phyloP scores from a whole-genome alignment of 2,888 invertebrate species.

The Trissolcus brochymenae region DNA sequence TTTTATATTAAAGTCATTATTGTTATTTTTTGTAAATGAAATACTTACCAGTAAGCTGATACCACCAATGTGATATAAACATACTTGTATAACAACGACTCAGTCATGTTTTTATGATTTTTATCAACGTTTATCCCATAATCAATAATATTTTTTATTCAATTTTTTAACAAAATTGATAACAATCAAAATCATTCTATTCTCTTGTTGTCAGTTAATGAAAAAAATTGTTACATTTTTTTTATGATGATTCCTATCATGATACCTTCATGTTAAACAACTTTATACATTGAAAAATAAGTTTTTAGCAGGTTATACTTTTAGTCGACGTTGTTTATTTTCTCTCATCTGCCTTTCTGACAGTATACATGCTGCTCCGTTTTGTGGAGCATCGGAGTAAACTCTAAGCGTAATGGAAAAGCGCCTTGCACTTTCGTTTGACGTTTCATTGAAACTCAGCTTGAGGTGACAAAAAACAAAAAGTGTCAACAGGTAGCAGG shows the following conservation, averaged over 20 bases:
- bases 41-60: slow-evolving; percentile 85
- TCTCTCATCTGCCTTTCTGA: too few relatives aligned
- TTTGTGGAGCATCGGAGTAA: neutral
- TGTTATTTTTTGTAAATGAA: slow-evolving; percentile 1
- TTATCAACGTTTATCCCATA: neutral
- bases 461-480: slow-evolving; percentile 14
- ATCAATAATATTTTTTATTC: neutral
- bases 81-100: slow-evolving; percentile 78
- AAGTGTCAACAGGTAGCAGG: slow-evolving; percentile 28
- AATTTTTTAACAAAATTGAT: too few relatives aligned
- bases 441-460: slow-evolving; percentile 4
- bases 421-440: neutral
- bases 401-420: neutral
- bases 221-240: neutral
- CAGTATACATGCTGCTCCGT: too few relatives aligned
- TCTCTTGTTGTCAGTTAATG: neutral
- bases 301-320: too few relatives aligned
- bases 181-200: neutral
- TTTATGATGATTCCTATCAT: neutral
- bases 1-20: neutral
- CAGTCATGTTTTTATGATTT: neutral
- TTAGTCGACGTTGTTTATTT: too few relatives aligned
- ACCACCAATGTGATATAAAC: slow-evolving; percentile 86
- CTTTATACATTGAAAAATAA: too few relatives aligned
- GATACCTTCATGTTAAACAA: neutral